Evolutionary conservation across 1,140 invertebrate species (phyloP), one percentile per base, ranked within the genome.

Genomic region (Plectus sambesii): DNA sequence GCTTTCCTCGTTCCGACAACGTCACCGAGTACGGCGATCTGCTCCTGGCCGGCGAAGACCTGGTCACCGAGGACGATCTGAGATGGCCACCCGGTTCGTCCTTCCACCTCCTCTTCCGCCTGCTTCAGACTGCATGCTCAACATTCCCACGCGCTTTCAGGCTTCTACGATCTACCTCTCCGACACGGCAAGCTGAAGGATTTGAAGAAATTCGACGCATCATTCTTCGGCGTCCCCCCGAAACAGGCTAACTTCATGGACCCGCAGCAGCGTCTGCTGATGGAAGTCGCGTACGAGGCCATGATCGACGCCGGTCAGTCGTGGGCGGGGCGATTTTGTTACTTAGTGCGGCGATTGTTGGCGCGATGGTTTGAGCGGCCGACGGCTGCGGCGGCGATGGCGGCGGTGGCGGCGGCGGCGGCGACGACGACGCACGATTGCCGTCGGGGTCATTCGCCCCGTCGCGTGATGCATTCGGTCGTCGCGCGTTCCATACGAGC

Each of bases 231-330:
- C 2, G 70, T 79, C 19, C 71, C 74, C 55, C 70, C 72, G 2
- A 76, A 74, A 60, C 87, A 94, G 69, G 88, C 89, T 1, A 76
- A 92, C 60, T 78, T 80, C 29, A 96, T 97, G 89, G 90, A 96
- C 69, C 90, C 92, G 3, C 86, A 94, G 70, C 72, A 94, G 29
- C 75, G 90, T 53, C 75, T 94, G 60, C 71, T 97, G 22, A 76
- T 97, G 2, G 92, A 98, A 74, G 67, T 82, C n/a, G 85, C 89
- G 1, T 81, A 93, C 70, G 92, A 97, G 75, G 82, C 87, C 1
- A 84, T 96, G 46, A 75, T 93, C 48, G 92, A 98, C 76, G 84
- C 90, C 39, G 87, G 87, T 75, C 53, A 51, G 59, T 59, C n/a
- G 36, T 58, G 35, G 6, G 6, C 20, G 44, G 20, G 44, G 44